Evolutionary conservation across 2,113 vertebrate species (phyloP).

Genomic region (Daboia siamensis): DNA sequence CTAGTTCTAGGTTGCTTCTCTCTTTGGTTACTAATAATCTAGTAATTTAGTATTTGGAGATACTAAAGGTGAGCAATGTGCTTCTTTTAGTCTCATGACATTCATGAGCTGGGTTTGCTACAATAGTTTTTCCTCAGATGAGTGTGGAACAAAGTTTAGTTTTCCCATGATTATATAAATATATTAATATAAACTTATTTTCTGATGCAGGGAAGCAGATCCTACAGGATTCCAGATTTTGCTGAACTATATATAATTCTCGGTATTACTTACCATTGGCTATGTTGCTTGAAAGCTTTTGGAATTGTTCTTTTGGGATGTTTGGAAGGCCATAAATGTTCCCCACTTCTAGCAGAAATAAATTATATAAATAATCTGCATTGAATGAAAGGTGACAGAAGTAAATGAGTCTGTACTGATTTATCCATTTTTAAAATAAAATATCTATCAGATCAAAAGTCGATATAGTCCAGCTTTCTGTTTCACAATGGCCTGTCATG

Average conservation of each 20-base stretch:
- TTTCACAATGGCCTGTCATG: not conserved
- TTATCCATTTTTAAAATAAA: not conserved
- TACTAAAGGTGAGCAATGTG: not conserved
- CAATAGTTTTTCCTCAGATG: not conserved
- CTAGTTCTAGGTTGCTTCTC: no score
- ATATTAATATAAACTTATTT: not conserved
- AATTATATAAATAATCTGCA: not conserved
- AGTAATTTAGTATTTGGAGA: not conserved
- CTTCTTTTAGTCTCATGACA: not conserved
- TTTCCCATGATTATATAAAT: not conserved
- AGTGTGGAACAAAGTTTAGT: not conserved
- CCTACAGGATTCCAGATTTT: not conserved
- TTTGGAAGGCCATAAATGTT: not conserved
- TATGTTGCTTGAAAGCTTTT: not conserved
- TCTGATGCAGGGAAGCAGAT: not conserved
- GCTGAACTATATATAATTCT: not conserved
- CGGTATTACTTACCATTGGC: not conserved
- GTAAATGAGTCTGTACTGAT: not conserved
- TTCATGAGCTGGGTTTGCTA: not conserved
- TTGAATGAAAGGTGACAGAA: not conserved
- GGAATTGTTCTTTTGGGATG: not conserved
- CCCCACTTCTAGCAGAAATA: not conserved
- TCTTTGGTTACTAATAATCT: no score
- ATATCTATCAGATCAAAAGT: not conserved
- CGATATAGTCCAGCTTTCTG: not conserved